phyloP scores from a whole-genome alignment of 2,113 vertebrate species.

The Pedetes capensis region DNA sequence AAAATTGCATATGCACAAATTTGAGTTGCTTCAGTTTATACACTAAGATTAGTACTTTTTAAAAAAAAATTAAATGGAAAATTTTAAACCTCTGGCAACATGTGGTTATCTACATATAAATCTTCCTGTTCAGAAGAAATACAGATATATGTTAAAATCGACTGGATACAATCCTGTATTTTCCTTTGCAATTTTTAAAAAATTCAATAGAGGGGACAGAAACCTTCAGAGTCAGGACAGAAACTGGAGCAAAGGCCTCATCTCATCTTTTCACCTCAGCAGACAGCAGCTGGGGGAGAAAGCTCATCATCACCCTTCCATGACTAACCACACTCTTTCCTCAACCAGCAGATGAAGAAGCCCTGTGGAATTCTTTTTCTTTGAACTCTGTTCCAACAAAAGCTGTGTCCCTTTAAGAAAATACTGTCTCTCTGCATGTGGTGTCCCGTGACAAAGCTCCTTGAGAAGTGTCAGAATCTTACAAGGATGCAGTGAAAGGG shows the following conservation, averaged over 20 bases:
- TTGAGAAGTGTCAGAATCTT: conserved; percentile 5
- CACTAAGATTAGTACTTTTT: neutral
- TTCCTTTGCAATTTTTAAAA: neutral
- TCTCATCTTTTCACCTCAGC: conserved; percentile 19
- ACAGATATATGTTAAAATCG: conserved; percentile 26
- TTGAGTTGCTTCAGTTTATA: conserved; percentile 45
- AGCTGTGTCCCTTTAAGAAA: conserved; percentile 49
- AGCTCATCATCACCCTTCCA: conserved; percentile 18
- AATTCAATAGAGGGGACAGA: neutral
- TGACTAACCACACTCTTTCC: neutral
- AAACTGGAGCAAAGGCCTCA: neutral
- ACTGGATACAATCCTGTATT: neutral
- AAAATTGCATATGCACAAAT: neutral
- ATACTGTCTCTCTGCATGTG: conserved; percentile 32
- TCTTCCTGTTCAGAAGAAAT: conserved; percentile 28
- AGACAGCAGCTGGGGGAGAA: conserved; percentile 32
- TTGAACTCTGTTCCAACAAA: conserved; percentile 17
- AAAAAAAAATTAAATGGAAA: conserved; percentile 57
- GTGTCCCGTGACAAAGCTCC: conserved; percentile 47
- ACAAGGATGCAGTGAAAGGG: neutral
- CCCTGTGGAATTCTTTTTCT: conserved; percentile 15
- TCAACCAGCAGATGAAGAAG: neutral
- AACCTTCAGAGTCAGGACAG: conserved; percentile 33
- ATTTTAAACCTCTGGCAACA: conserved; percentile 42
- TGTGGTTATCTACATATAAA: neutral